Percentiles rank a stretch among this genome's conserved stretches.
phyloP scores from a whole-genome alignment of 2,113 vertebrate genomes.

The Trochalopteron elliotii region DNA sequence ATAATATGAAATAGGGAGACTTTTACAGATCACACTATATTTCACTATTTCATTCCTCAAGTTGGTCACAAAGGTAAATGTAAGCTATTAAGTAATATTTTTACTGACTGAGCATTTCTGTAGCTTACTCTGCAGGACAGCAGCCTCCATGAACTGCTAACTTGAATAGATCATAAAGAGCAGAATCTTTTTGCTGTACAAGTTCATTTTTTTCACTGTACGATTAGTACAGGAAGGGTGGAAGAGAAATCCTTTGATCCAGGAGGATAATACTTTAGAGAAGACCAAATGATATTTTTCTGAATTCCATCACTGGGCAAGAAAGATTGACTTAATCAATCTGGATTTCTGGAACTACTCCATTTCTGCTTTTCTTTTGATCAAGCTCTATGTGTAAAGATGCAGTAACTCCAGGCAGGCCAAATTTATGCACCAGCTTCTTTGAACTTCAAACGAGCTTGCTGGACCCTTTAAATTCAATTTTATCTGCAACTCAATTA shows the following conservation, averaged over 20 bases:
- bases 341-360: slow-evolving; percentile 28
- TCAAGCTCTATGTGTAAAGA: slow-evolving; percentile 6
- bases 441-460: slow-evolving; percentile 61
- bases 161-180: neutral
- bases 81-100: neutral
- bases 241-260: slow-evolving; percentile 41
- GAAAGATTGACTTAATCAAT: slow-evolving; percentile 41
- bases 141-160: neutral
- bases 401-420: slow-evolving; percentile 40
- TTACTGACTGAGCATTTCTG: neutral
- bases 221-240: neutral
- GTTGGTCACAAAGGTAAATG: neutral
- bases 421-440: slow-evolving; percentile 38
- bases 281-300: slow-evolving; percentile 17
- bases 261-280: slow-evolving; percentile 6
- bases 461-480: slow-evolving; percentile 43
- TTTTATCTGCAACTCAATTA: slow-evolving; percentile 45
- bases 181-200: neutral
- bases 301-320: neutral
- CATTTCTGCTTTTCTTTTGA: slow-evolving; percentile 56
- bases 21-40: neutral
- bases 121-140: neutral
- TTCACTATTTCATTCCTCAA: neutral
- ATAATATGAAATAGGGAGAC: neutral
- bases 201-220: neutral